phyloP scores from a whole-genome alignment of 2,797 vertebrate species.

The Dryobates pubescens region DNA sequence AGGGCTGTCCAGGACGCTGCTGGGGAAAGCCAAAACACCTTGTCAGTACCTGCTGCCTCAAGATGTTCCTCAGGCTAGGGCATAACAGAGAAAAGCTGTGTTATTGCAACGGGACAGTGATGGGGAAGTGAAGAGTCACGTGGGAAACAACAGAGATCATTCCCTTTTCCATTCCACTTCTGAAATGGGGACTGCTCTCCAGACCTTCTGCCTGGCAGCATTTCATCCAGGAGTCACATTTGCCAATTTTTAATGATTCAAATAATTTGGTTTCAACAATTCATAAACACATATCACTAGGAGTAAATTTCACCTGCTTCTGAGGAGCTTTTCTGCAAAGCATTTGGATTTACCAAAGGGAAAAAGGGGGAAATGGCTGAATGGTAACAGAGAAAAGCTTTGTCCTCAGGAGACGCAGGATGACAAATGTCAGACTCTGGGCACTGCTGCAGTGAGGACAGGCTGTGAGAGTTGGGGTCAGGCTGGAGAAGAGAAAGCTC shows the following conservation, averaged over 20 bases:
- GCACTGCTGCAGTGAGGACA: too few species aligned
- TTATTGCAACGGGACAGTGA: not conserved
- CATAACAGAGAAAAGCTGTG: not conserved
- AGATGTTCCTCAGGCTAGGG: not conserved
- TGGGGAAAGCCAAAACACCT: conserved; percentile 14
- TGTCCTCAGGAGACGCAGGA: not conserved
- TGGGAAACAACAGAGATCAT: not conserved
- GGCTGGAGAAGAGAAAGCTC: too few species aligned
- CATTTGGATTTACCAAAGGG: not conserved
- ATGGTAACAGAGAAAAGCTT: not conserved
- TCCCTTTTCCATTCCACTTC: not conserved
- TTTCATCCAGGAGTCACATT: not conserved
- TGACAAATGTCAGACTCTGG: not conserved
- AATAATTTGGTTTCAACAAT: not conserved
- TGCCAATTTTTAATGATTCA: not conserved
- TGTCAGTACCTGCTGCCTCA: not conserved
- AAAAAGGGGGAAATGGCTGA: not conserved
- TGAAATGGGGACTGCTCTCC: fast-evolving
- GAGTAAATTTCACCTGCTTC: not conserved
- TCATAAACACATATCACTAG: fast-evolving
- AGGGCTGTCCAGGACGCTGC: conserved; percentile 93
- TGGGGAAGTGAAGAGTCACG: fast-evolving
- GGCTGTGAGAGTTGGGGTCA: too few species aligned
- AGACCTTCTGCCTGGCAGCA: not conserved
- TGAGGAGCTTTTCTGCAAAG: not conserved